These are phyloP conservation scores for Agelas oroides DNA, from an alignment of 37 sponge, comb jelly and placozoan species.

Conservation along the genomic window DNA sequence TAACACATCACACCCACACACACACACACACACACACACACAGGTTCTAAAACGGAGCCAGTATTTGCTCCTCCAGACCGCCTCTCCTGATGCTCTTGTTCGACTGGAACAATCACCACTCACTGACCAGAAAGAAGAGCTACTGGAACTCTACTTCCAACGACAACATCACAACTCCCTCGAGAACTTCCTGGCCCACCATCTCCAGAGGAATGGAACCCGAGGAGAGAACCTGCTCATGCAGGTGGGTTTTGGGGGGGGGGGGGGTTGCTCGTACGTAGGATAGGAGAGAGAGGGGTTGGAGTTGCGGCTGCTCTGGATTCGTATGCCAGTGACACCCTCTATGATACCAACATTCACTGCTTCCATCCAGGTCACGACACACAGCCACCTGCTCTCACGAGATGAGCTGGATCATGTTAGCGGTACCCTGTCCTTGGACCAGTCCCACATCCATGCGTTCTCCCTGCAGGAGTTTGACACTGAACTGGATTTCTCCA, in stretches of 20 bases:
- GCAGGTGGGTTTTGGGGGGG: slow-evolving; percentile 25
- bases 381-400: slow-evolving; percentile 78
- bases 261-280: too few species aligned
- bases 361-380: slow-evolving; percentile 78
- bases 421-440: background rate
- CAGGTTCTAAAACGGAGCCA: slow-evolving; percentile 55
- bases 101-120: slow-evolving; percentile 43
- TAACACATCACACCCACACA: too few species aligned
- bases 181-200: slow-evolving; percentile 20
- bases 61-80: slow-evolving; percentile 63
- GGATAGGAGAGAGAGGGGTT: too few species aligned
- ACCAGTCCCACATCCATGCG: background rate
- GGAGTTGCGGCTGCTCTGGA: too few species aligned
- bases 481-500: slow-evolving; percentile 81
- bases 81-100: slow-evolving; percentile 73
- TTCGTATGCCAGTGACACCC: too few species aligned
- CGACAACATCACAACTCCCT: slow-evolving; percentile 57
- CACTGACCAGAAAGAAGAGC: background rate
- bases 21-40: background rate
- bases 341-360: background rate
- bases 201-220: background rate
- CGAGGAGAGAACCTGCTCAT: slow-evolving; percentile 25
- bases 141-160: slow-evolving; percentile 41
- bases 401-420: slow-evolving; percentile 49
- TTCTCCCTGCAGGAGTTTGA: slow-evolving; percentile 83